Evolutionary conservation across 2,797 vertebrate genomes (phyloP).

Genomic region (Anguilla megastoma): DNA sequence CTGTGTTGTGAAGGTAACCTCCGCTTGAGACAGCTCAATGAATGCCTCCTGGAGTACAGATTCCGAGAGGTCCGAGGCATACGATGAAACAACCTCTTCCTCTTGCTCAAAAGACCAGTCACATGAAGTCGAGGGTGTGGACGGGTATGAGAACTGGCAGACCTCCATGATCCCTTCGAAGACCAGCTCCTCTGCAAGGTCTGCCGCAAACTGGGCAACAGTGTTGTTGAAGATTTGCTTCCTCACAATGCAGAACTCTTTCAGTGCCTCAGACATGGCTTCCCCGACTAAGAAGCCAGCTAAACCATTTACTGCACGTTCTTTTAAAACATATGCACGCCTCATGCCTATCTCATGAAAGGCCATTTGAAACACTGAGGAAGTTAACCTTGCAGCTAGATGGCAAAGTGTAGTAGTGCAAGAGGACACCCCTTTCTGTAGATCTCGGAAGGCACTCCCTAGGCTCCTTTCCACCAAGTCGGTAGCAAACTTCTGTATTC

Average conservation of each 20-base stretch:
- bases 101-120: constrained; percentile 77
- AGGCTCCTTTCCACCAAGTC: constrained; percentile 95
- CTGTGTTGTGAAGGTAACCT: constrained; percentile 88
- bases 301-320: constrained; percentile 86
- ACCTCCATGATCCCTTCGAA: constrained; percentile 99
- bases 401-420: constrained; percentile 93
- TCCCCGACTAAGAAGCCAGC: constrained; percentile 90
- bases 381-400: constrained; percentile 87
- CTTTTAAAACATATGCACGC: constrained; percentile 83
- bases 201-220: constrained; percentile 85
- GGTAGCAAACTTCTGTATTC: constrained; percentile 91
- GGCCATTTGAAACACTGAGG: constrained; percentile 95
- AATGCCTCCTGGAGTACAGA: constrained; percentile 98
- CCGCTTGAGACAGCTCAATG: constrained; percentile 92
- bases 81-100: constrained; percentile 86
- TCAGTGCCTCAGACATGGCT: constrained; percentile 86
- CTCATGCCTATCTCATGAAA: constrained; percentile 95
- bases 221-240: constrained; percentile 93
- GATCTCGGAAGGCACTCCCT: constrained; percentile 89
- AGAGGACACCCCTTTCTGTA: constrained; percentile 91
- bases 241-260: constrained; percentile 87
- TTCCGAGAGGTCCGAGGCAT: constrained; percentile 93
- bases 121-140: constrained; percentile 77
- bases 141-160: constrained; percentile 93
- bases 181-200: constrained; percentile 93